Evolutionary conservation across 23 tunicate genomes (phyloP).

Genomic region (Ascidia mentula): DNA sequence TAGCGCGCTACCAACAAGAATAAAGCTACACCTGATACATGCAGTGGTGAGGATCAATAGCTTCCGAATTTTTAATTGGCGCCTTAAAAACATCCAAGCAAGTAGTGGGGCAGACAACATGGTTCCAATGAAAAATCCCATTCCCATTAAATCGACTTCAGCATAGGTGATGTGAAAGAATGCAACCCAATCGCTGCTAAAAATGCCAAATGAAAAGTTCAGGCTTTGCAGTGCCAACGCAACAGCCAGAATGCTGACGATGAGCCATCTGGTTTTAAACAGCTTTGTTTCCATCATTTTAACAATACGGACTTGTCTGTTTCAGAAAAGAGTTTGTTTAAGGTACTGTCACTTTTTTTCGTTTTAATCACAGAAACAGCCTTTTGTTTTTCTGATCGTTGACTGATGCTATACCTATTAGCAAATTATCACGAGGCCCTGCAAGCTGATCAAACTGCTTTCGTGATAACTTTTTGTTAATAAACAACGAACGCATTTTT

Average conservation of each 20-base stretch:
- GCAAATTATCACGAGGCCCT: too few species aligned
- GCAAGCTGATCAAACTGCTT: too few species aligned
- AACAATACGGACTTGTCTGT: too few species aligned
- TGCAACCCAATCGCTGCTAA: conserved; percentile 8
- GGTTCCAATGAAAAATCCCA: background rate
- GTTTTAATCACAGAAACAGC: too few species aligned
- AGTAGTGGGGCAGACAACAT: background rate
- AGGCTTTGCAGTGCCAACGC: background rate
- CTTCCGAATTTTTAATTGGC: background rate
- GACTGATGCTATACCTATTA: too few species aligned
- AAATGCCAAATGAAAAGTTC: background rate
- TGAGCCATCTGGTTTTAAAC: background rate
- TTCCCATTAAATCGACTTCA: background rate
- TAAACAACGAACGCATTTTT: too few species aligned
- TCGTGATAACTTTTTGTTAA: too few species aligned
- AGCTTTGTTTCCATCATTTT: background rate
- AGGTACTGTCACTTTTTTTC: too few species aligned
- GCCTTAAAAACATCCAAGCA: background rate
- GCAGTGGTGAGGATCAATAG: background rate
- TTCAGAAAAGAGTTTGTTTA: too few species aligned
- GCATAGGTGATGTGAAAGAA: conserved; percentile 12
- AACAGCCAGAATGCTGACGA: background rate
- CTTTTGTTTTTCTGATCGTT: too few species aligned
- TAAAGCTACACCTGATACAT: background rate
- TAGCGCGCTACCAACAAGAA: background rate